These are phyloP conservation scores for Rugalucina vietnamica DNA, from an alignment of 2,888 invertebrate species.

Conservation along the genomic window DNA sequence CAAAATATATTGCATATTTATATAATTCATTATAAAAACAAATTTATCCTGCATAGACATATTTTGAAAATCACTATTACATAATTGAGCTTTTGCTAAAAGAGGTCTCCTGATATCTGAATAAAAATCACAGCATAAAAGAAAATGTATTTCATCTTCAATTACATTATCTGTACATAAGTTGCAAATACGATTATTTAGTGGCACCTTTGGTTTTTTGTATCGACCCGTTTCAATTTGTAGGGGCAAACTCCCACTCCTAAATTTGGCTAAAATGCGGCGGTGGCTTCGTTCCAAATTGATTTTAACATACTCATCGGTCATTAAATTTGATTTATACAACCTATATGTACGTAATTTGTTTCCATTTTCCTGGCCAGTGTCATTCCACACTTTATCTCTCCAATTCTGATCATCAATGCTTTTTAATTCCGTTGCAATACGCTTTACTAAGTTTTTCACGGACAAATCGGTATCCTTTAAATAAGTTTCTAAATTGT, in stretches of 20 bases:
- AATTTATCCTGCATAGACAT: background rate
- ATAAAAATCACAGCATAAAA: background rate
- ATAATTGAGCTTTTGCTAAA: background rate
- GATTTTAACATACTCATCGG: conserved; percentile 1
- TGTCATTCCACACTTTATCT: background rate
- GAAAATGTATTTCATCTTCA: conserved; percentile 16
- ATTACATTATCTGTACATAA: background rate
- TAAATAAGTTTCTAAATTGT: background rate
- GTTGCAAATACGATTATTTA: background rate
- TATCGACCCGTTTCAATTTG: background rate
- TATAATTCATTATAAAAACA: background rate
- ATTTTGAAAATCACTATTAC: background rate
- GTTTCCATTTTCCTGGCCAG: background rate
- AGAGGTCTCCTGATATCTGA: background rate
- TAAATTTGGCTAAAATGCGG: conserved; percentile 13
- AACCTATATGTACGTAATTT: background rate
- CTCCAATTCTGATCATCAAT: background rate
- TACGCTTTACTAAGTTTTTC: background rate
- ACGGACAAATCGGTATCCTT: background rate
- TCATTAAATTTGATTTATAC: background rate
- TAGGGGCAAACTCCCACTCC: conserved; percentile 8
- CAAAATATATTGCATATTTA: no score
- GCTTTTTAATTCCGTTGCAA: background rate
- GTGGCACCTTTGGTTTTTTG: background rate
- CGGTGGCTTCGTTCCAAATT: background rate